Percentiles rank a stretch among this genome's conserved stretches.
phyloP scores from a whole-genome alignment of 1,140 invertebrate species.

The Micrasema longulum region DNA sequence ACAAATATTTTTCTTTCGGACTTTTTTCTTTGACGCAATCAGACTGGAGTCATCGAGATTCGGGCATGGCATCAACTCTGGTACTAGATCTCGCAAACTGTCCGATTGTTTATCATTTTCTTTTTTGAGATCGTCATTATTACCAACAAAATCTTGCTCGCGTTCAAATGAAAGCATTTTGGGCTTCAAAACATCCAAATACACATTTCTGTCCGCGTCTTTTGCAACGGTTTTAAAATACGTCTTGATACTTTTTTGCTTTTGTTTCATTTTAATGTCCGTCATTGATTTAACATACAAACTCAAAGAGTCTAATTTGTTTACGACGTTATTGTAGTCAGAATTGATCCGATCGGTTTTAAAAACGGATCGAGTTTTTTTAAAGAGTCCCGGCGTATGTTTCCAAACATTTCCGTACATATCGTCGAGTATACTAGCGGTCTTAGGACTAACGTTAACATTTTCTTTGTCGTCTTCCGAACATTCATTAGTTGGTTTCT shows the following conservation, averaged over 20 bases:
- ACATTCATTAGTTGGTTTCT: conserved; percentile 11
- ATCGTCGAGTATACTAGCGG: conserved; percentile 44
- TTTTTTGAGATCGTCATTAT: conserved; percentile 4
- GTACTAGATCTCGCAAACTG: background rate
- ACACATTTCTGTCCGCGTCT: conserved; percentile 7
- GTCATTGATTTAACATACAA: conserved; percentile 22
- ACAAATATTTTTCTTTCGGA: conserved; percentile 18
- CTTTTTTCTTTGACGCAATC: conserved; percentile 15
- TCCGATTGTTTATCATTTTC: conserved; percentile 1
- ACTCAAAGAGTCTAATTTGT: conserved; percentile 40
- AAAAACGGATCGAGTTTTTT: conserved; percentile 38
- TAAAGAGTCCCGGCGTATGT: conserved; percentile 49
- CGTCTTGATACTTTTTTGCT: background rate
- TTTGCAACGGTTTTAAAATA: conserved; percentile 22
- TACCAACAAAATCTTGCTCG: background rate
- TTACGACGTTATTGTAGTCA: conserved; percentile 32
- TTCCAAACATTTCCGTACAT: conserved; percentile 50
- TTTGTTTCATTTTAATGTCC: conserved; percentile 19
- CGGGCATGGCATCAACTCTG: background rate
- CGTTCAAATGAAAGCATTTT: conserved; percentile 24
- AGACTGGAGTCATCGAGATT: conserved; percentile 33
- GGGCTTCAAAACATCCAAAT: conserved; percentile 10
- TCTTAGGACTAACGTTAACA: conserved; percentile 34
- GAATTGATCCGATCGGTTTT: background rate
- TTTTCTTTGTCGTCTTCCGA: background rate